Evolutionary conservation across 2,113 vertebrate genomes (phyloP), one percentile per base, ranked within the genome.

Genomic region (Phyllopteryx taeniolatus): DNA sequence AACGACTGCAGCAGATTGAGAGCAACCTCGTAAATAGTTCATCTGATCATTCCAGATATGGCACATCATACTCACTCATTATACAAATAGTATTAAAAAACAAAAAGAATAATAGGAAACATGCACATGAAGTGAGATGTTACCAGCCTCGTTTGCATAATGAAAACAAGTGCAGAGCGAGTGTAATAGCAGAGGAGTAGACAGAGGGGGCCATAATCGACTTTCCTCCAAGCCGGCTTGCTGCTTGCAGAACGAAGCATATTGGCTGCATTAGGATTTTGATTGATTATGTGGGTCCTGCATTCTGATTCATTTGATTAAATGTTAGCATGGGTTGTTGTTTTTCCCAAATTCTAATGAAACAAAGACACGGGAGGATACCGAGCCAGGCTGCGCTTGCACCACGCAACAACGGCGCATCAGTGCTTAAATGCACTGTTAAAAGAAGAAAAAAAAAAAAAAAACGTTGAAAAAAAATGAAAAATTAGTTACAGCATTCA

Each of bases 241-340:
- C 82, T 87, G 87, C 89, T 88, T 90, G 86, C 88, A 88, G 82
- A 90, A 89, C 79, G 89, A 80, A 88, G 80, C 88, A 90, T 91
- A 93, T 91, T 92, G 92, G 91, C 64, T 66, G 13, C 22, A 84
- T 89, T 86, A 91, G 88, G 91, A 91, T 92, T 91, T 87, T 92
- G 90, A 93, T 93, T 91, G 92, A 93, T 93, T 91, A 91, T 86
- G 88, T 81, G 87, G 86, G 89, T 90, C 91, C 91, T 91, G 91
- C 76, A 85, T 87, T 89, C 78, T 71, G 78, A 92, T 93, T 91
- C 65, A 78, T 89, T 91, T 93, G 90, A 91, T 93, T 91, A 91
- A 91, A 92, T 91, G 89, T 85, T 89, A 90, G 89, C 86, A 82
- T 87, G 86, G 85, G 79, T 35, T 86, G 90, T 88, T 89, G 87